Percentiles rank a stretch among this genome's conserved stretches.
phyloP scores from a whole-genome alignment of 2,797 vertebrate genomes.

The Coregonus sp. region DNA sequence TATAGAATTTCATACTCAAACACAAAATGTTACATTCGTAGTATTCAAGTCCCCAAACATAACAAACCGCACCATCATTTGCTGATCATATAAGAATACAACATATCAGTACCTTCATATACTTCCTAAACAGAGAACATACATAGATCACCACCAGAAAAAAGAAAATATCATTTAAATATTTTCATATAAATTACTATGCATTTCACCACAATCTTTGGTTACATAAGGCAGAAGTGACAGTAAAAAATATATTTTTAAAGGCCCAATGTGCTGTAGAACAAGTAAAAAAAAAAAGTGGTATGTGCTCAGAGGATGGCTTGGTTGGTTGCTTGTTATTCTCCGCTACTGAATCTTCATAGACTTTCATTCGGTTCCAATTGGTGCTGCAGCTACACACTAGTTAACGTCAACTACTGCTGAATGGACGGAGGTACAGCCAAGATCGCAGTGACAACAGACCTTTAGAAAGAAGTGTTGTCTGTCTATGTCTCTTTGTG shows the following conservation, averaged over 20 bases:
- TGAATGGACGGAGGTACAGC: background rate
- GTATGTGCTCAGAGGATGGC: background rate
- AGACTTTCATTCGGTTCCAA: background rate
- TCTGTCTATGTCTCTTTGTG: background rate
- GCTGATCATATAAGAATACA: constrained; percentile 36
- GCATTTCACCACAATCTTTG: constrained; percentile 45
- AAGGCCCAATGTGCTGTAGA: background rate
- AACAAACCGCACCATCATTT: background rate
- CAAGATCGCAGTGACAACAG: background rate
- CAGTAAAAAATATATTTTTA: constrained; percentile 5
- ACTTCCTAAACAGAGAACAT: constrained; percentile 13
- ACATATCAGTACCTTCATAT: constrained; percentile 37
- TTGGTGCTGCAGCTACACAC: background rate
- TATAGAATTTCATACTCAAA: background rate
- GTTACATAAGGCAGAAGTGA: constrained; percentile 56
- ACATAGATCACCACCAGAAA: constrained; percentile 26
- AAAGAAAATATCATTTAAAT: constrained; percentile 36
- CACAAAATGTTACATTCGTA: constrained; percentile 42
- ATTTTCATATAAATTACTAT: constrained; percentile 28
- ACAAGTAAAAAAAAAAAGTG: constrained; percentile 2
- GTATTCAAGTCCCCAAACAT: constrained; percentile 3
- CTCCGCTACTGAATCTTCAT: background rate
- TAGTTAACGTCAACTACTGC: background rate
- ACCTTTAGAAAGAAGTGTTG: background rate
- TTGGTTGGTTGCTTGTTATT: background rate